Evolutionary conservation across 2,888 invertebrate species (phyloP), one percentile per base, ranked within the genome.

Genomic region (Leucophora obtusa): DNA sequence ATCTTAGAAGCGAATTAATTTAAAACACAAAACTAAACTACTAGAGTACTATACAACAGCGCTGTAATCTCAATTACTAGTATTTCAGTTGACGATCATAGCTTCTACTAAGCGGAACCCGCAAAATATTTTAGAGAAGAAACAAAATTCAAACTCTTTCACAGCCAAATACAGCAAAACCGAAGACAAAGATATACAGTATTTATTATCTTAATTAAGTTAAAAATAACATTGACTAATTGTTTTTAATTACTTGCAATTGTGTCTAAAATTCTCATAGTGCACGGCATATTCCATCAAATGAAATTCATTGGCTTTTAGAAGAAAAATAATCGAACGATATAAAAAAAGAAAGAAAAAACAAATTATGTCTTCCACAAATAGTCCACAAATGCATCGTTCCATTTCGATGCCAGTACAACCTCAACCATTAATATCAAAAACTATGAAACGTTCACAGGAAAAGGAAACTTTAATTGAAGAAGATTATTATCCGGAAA

Each of bases 371-470:
- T 77, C 76, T 47, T 70, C 65, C 10, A 50, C 73, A 4, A 47
- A 62, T 14, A 81, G 77, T 62, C 77, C 59, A 68, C 75, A 73
- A 70, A 88, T 90, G 82, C 86, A 86, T 71, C 87, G 90, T 59
- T 90, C 89, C 4, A 85, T 86, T 56, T 90, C 90, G 66, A 87
- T 90, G 89, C 90, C 90, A n/a, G 87, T 87, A 9, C 89, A 90
- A 76, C 90, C 90, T 21, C 87, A 85, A 66, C 87, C 87, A 5
- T 50, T 85, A 18, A 87, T 87, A 80, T 82, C 84, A n/a, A 85
- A 85, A 54, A 84, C 85, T 7, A 79, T 90, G 63, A 85, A 87
- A 59, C 85, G 90, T 66, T 89, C 90, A 0, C 86, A 87, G 15
- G 90, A 90, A 82, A 89, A 88, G 84, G 90, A 90, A 83, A 86